Percentiles rank a stretch among this genome's conserved stretches.
These are phyloP conservation scores for Chunga burmeisteri DNA, from an alignment of 2,113 vertebrate genomes.

Conservation along the genomic window DNA sequence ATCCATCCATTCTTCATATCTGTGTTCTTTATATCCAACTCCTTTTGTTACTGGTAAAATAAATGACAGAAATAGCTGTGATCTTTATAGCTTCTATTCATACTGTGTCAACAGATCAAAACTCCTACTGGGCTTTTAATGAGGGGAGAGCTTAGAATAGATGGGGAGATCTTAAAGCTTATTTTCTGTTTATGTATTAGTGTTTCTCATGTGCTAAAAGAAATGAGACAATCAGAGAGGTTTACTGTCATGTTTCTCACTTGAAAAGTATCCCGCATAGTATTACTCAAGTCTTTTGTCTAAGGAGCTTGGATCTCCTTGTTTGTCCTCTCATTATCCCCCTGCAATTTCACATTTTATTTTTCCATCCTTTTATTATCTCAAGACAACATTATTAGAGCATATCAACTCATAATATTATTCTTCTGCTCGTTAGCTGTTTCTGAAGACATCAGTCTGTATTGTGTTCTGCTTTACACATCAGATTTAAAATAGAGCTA, in stretches of 20 bases:
- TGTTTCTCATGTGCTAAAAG: not conserved
- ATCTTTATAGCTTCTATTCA: not conserved
- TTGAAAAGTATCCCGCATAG: not conserved
- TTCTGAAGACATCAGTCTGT: not conserved
- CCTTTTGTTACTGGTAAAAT: not conserved
- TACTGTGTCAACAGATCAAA: conserved; percentile 1
- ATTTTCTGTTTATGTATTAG: conserved; percentile 1
- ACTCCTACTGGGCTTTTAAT: not conserved
- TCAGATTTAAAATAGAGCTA: not conserved
- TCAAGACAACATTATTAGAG: not conserved
- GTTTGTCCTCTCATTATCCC: not conserved
- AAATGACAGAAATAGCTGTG: not conserved
- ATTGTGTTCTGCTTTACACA: not conserved
- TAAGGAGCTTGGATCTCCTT: not conserved
- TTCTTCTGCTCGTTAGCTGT: not conserved
- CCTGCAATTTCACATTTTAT: not conserved
- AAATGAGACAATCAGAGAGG: not conserved
- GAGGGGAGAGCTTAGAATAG: not conserved
- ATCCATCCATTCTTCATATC: not conserved
- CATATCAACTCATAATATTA: not conserved
- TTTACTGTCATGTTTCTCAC: not conserved
- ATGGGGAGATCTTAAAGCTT: not conserved
- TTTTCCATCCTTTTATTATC: not conserved
- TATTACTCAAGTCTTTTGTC: not conserved
- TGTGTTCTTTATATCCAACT: not conserved